Conservation (phyloP, 2,113 vertebrate genomes). For the Spea multiplicata region DNA sequence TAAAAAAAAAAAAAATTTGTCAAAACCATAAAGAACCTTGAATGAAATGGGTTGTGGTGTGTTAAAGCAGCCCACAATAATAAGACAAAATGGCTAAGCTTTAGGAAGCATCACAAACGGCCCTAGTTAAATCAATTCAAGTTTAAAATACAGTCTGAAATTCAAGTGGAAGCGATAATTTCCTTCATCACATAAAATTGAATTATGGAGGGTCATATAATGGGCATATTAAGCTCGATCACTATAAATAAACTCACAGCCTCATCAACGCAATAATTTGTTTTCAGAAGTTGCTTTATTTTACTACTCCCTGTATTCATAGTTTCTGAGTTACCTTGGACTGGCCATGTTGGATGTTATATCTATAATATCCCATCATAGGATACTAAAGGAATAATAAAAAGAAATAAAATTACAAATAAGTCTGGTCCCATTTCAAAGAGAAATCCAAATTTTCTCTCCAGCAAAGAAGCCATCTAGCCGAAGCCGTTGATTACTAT, state of each 20-base stretch:
- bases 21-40: no score
- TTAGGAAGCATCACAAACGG: no score
- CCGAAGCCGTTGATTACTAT: background rate
- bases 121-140: background rate
- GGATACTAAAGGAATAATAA: conserved; percentile 7
- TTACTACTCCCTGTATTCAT: background rate
- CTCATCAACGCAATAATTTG: conserved; percentile 6
- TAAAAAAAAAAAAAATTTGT: no score
- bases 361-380: conserved; percentile 9
- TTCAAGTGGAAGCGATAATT: background rate
- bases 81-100: no score
- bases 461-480: background rate
- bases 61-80: no score
- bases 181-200: background rate
- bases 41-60: no score
- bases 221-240: conserved; percentile 10
- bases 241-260: conserved; percentile 1
- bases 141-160: background rate
- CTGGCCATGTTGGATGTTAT: background rate
- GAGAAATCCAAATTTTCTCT: background rate
- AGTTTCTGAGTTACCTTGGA: background rate
- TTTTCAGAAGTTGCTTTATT: background rate
- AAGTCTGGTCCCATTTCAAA: background rate
- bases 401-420: conserved; percentile 1
- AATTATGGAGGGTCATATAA: conserved; percentile 1